phyloP scores from a whole-genome alignment of 2,888 invertebrate genomes.

The Orthosia incerta region DNA sequence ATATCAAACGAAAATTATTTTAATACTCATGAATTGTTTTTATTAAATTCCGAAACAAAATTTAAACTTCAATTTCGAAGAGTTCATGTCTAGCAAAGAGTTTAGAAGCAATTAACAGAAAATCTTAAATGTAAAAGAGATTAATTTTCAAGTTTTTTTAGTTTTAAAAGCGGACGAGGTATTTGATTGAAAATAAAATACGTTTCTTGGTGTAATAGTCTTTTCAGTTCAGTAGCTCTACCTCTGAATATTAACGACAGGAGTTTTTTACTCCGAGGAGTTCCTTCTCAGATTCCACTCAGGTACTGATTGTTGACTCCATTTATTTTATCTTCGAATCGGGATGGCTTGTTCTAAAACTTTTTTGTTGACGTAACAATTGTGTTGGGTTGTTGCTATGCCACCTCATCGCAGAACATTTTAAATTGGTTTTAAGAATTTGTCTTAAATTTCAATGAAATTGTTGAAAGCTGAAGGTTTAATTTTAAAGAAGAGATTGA shows the following conservation, averaged over 20 bases:
- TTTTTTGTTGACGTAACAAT: neutral
- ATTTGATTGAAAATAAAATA: constrained; percentile 49
- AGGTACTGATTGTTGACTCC: constrained; percentile 9
- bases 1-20: constrained; percentile 12
- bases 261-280: neutral
- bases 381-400: neutral
- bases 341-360: neutral
- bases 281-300: constrained; percentile 4
- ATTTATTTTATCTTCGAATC: neutral
- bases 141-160: constrained; percentile 22
- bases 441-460: too few species aligned
- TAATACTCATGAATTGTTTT: neutral
- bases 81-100: neutral
- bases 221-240: constrained; percentile 20
- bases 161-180: constrained; percentile 13
- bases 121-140: constrained; percentile 21
- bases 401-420: too few species aligned
- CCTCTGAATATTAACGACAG: constrained; percentile 20
- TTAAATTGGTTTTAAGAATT: too few species aligned
- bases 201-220: constrained; percentile 22
- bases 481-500: too few species aligned
- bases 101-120: neutral
- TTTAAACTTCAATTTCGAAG: neutral
- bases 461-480: too few species aligned
- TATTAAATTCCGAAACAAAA: neutral